Conservation (phyloP, 2,113 vertebrate genomes). For the Crotalus viridis region DNA sequence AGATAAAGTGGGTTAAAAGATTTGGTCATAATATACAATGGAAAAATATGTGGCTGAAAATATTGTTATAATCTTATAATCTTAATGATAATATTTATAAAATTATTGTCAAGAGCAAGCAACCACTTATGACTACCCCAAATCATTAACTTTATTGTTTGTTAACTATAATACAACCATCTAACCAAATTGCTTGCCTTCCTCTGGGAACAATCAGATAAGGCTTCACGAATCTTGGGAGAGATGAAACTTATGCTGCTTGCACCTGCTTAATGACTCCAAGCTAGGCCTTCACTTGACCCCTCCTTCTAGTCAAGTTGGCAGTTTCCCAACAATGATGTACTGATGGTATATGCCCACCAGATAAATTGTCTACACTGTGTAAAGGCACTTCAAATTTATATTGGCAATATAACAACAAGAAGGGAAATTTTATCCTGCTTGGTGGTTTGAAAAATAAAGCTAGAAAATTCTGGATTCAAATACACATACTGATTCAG, state of each 20-base stretch:
- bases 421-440: not conserved
- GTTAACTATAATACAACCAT: too few species aligned
- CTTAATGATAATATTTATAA: not conserved
- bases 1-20: too few species aligned
- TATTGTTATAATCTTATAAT: not conserved
- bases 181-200: too few species aligned
- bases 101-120: not conserved
- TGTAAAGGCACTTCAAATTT: not conserved
- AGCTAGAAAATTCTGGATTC: not conserved
- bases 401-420: not conserved
- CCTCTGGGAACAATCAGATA: too few species aligned
- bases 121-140: too few species aligned
- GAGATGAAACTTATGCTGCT: too few species aligned
- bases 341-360: not conserved
- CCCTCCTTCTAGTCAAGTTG: too few species aligned
- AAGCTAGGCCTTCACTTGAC: too few species aligned
- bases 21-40: too few species aligned
- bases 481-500: not conserved
- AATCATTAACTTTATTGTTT: too few species aligned
- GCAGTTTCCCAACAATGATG: not conserved
- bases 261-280: too few species aligned
- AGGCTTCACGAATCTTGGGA: too few species aligned
- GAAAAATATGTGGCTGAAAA: not conserved
- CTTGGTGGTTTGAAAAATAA: not conserved
- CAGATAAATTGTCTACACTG: not conserved